These are phyloP conservation scores for Zygothrica quintamaculata DNA, from an alignment of 2,888 invertebrate genomes.

Conservation along the genomic window DNA sequence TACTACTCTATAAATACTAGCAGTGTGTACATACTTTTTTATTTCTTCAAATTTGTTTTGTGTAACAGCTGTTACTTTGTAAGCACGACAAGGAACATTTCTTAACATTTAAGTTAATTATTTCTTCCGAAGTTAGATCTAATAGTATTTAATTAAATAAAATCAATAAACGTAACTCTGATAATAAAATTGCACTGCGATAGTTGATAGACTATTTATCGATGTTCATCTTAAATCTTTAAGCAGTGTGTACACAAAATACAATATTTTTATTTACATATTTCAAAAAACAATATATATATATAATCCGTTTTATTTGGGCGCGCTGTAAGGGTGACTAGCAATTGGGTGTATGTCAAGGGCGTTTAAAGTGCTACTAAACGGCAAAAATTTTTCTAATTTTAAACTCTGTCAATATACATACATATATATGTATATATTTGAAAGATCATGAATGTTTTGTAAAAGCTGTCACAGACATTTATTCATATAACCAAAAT, in stretches of 20 bases:
- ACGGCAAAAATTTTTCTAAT: slow-evolving; percentile 50
- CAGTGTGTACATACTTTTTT: slow-evolving; percentile 32
- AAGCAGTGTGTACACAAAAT: no score
- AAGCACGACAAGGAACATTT: no score
- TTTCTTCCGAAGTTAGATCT: no score
- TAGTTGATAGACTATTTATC: no score
- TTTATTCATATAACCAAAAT: slow-evolving; percentile 41
- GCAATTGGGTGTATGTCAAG: slow-evolving; percentile 17
- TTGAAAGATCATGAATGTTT: slow-evolving; percentile 2
- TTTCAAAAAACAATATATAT: slow-evolving; percentile 11
- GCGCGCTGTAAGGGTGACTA: neutral
- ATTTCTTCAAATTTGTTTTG: no score
- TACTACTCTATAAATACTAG: no score
- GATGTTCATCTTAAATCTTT: no score
- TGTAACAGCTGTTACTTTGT: no score
- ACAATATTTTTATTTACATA: slow-evolving; percentile 22
- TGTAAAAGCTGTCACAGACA: slow-evolving; percentile 46
- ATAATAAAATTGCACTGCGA: no score
- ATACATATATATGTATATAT: slow-evolving; percentile 3
- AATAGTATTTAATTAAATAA: no score
- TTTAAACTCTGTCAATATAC: slow-evolving; percentile 43
- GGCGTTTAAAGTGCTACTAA: slow-evolving; percentile 3
- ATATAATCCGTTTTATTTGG: neutral
- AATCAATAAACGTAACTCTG: no score
- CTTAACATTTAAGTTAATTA: no score